phyloP scores from a whole-genome alignment of 2,113 vertebrate species.

The Barbus barbus region DNA sequence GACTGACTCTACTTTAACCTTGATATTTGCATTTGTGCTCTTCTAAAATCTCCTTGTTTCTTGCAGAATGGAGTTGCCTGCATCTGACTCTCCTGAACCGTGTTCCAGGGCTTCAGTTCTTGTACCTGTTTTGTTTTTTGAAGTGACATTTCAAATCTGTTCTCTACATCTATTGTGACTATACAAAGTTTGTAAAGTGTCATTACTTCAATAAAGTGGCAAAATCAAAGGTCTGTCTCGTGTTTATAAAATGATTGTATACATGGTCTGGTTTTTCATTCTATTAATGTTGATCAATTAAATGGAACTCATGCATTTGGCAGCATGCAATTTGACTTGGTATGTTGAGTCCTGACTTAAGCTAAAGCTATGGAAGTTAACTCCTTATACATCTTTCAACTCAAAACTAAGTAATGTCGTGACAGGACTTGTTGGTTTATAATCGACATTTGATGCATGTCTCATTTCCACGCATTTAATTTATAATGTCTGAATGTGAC shows the following conservation, averaged over 20 bases:
- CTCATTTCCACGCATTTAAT: too few relatives aligned
- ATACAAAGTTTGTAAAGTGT: background rate
- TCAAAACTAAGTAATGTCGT: too few relatives aligned
- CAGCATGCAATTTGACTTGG: background rate
- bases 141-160: too few relatives aligned
- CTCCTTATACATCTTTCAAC: fast-evolving
- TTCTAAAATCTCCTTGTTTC: background rate
- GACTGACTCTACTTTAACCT: background rate
- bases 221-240: fast-evolving
- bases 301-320: background rate
- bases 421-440: too few relatives aligned
- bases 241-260: background rate
- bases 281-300: background rate
- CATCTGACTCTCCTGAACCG: background rate
- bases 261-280: too few relatives aligned
- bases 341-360: too few relatives aligned
- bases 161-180: too few relatives aligned
- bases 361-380: too few relatives aligned
- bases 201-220: background rate
- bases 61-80: background rate
- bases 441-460: too few relatives aligned
- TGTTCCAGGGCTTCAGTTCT: background rate
- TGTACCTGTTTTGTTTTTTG: background rate
- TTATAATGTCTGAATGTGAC: too few relatives aligned
- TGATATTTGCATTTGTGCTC: background rate